Evolutionary conservation across 2,888 invertebrate species (phyloP).

Genomic region (Muscina levida): DNA sequence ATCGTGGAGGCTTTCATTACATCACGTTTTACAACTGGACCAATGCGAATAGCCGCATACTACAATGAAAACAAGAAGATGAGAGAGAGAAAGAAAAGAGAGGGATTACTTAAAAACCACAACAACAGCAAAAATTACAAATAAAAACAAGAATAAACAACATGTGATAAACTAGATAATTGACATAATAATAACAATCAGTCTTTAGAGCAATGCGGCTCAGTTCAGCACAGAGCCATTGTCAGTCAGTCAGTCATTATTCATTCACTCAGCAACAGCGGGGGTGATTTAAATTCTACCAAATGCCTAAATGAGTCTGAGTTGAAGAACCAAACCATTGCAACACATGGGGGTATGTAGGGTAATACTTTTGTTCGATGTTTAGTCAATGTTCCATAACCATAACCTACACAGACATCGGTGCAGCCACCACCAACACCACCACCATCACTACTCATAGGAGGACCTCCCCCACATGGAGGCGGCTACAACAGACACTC

Average conservation of each 20-base stretch:
- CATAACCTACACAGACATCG: background rate
- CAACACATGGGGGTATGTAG: constrained; percentile 1
- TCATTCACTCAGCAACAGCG: constrained; percentile 54
- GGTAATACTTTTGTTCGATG: background rate
- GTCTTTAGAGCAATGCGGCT: background rate
- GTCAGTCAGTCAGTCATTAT: constrained; percentile 16
- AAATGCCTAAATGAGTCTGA: background rate
- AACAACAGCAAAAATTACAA: constrained; percentile 5
- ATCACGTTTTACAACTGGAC: constrained; percentile 99
- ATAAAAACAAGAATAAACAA: constrained; percentile 15
- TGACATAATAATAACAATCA: constrained; percentile 43
- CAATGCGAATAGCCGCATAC: constrained; percentile 99
- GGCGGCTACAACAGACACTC: background rate
- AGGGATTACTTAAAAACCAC: constrained; percentile 14
- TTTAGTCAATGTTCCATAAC: background rate
- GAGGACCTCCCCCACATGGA: too few relatives aligned
- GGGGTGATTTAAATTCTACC: constrained; percentile 38
- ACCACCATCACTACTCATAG: background rate
- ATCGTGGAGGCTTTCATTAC: constrained; percentile 99
- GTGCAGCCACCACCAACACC: background rate
- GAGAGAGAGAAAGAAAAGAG: background rate
- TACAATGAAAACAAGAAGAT: constrained; percentile 80
- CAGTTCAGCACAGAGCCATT: background rate
- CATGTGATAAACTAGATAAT: constrained; percentile 37
- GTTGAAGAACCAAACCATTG: background rate